Evolutionary conservation across 2,797 vertebrate species (phyloP).

Genomic region (Sternarchorhynchus goeldii): DNA sequence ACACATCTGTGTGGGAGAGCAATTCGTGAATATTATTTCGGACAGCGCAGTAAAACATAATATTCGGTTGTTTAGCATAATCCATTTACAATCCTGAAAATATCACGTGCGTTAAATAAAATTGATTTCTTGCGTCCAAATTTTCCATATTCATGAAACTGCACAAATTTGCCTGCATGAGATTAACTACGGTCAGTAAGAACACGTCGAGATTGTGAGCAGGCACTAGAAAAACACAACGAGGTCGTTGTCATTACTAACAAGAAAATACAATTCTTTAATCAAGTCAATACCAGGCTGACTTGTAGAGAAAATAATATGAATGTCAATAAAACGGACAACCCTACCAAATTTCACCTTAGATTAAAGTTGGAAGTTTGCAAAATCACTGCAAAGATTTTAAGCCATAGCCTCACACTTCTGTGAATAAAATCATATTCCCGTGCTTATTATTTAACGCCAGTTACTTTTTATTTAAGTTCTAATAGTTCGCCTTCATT

Average conservation of each 20-base stretch:
- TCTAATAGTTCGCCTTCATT: too few species aligned
- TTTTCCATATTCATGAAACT: neutral
- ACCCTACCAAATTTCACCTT: too few species aligned
- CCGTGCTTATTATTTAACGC: too few species aligned
- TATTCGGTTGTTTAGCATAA: neutral
- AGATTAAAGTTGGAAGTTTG: too few species aligned
- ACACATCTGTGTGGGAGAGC: slow-evolving; percentile 73
- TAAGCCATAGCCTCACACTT: too few species aligned
- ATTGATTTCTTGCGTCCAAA: neutral
- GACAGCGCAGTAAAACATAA: neutral
- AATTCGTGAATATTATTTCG: neutral
- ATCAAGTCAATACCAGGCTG: neutral
- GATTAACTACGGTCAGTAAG: slow-evolving; percentile 25
- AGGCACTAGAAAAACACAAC: slow-evolving; percentile 11
- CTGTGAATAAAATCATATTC: too few species aligned
- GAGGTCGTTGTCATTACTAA: neutral
- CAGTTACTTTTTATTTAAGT: too few species aligned
- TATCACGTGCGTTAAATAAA: neutral
- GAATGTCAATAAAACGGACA: too few species aligned
- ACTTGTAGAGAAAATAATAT: too few species aligned
- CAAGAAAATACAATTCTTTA: slow-evolving; percentile 1
- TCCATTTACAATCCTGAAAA: neutral
- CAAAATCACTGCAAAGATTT: too few species aligned
- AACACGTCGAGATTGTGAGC: neutral
- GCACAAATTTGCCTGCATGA: neutral